Conservation (phyloP, 2,888 invertebrate genomes). For the Eudasyphora cyanicolor region DNA sequence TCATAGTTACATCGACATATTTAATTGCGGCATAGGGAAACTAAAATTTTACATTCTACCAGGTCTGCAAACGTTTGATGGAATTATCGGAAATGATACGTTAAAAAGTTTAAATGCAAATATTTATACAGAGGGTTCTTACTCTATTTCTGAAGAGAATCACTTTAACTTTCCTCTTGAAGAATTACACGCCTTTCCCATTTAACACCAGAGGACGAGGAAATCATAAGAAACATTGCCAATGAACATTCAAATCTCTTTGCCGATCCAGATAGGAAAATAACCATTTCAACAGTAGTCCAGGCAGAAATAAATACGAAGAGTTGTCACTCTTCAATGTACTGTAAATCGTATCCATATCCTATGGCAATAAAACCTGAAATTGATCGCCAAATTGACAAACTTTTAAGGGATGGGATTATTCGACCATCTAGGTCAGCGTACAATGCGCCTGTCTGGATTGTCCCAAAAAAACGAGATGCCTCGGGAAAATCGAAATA, state of each 20-base stretch:
- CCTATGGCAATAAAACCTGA: not conserved
- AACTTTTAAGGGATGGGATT: conserved; percentile 38
- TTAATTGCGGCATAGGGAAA: conserved; percentile 33
- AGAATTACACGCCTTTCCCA: not conserved
- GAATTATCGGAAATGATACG: not conserved
- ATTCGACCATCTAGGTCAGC: conserved; percentile 41
- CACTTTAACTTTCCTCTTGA: not conserved
- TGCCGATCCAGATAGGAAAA: too few relatives aligned
- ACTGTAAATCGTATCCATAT: not conserved
- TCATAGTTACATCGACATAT: conserved; percentile 48
- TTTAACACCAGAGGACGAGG: too few relatives aligned
- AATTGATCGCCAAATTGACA: not conserved
- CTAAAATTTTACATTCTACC: conserved; percentile 37
- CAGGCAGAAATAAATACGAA: not conserved
- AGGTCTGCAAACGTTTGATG: conserved; percentile 1
- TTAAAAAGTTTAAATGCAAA: not conserved
- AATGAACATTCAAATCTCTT: too few relatives aligned
- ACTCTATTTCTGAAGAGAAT: too few relatives aligned
- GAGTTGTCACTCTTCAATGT: not conserved
- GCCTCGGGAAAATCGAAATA: conserved; percentile 39
- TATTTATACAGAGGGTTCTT: not conserved
- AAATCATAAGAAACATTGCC: not conserved
- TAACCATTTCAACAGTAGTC: not conserved
- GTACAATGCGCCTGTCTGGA: conserved; percentile 42
- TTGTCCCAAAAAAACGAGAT: conserved; percentile 37